Evolutionary conservation across 2,797 vertebrate genomes (phyloP), one percentile per base, ranked within the genome.

Genomic region (Remorina albescens): DNA sequence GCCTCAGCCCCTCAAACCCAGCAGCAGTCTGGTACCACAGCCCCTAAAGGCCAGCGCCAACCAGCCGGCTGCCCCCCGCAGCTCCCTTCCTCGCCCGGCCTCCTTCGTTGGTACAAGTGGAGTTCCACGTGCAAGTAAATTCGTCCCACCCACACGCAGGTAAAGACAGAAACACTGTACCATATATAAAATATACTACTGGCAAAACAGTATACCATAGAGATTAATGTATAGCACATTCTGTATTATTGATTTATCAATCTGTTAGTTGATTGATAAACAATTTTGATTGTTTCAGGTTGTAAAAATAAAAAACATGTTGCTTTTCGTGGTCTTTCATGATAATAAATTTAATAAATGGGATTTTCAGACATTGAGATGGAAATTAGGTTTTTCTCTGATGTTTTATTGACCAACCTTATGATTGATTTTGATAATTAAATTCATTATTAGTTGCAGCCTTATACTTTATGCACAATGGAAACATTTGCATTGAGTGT

Each of bases 21-120:
- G 93, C 46, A 89, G 92, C 61, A 95, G 95, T 34, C 95, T 97
- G 63, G 95, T 96, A 6, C 94, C 96, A 30, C 92, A 88, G 61
- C 95, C 96, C 65, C 95, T 94, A 81, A 99, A 99, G 90, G 87
- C 89, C 75, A 78, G 88, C 39, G 60, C 59, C 70, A 82, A 46
- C 80, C 91, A 87, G 63, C 50, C 63, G 1, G 53, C 76, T 0
- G 9, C 59, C 34, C 74, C 82, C 4, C 97, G 98, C 87, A 99
- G 98, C 68, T 96, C 95, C 49, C 96, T 99, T 62, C 98, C 98
- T 10, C 96, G 98, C 67, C 98, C 98, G 0, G 96, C 97, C 0
- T 89, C 98, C 88, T 95, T 97, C 74, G 91, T 95, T 0, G 94
- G 93, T 59, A 93, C 95, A 39, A 96, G 95, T 67, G 95, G 96